Conservation (phyloP, 2,113 vertebrate species). For the Tilapia sparmanii region DNA sequence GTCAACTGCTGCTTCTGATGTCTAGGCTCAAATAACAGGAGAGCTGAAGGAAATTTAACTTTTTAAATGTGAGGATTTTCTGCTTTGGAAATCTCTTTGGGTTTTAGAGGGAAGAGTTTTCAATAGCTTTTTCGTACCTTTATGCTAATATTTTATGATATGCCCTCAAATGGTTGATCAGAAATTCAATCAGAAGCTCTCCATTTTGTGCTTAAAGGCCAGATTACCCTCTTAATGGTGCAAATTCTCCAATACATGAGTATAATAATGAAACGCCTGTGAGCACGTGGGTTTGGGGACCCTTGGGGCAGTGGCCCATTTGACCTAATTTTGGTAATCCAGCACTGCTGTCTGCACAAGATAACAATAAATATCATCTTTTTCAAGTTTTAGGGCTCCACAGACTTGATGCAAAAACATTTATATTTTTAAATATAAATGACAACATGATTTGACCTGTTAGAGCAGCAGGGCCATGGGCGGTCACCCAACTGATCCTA, state of each 20-base stretch:
- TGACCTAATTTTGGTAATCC: not conserved
- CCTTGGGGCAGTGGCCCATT: not conserved
- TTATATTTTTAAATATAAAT: not conserved
- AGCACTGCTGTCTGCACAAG: not conserved
- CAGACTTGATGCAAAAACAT: not conserved
- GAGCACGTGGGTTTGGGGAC: not conserved
- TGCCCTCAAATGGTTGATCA: not conserved
- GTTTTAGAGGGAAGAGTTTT: not conserved
- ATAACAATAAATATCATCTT: not conserved
- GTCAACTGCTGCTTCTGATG: not conserved
- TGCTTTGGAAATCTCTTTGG: not conserved
- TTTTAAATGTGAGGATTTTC: not conserved
- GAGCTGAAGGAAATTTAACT: not conserved
- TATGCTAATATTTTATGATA: not conserved
- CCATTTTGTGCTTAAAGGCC: not conserved
- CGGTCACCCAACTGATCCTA: not conserved
- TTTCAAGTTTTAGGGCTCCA: not conserved
- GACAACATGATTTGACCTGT: not conserved
- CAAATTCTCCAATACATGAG: not conserved
- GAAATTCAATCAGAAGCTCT: not conserved
- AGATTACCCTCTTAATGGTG: not conserved
- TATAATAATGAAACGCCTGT: not conserved
- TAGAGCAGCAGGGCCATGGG: not conserved
- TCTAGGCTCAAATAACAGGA: not conserved
- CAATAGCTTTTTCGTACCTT: not conserved